phyloP scores from a whole-genome alignment of 2,113 vertebrate genomes.

The Leptodactylus fuscus region DNA sequence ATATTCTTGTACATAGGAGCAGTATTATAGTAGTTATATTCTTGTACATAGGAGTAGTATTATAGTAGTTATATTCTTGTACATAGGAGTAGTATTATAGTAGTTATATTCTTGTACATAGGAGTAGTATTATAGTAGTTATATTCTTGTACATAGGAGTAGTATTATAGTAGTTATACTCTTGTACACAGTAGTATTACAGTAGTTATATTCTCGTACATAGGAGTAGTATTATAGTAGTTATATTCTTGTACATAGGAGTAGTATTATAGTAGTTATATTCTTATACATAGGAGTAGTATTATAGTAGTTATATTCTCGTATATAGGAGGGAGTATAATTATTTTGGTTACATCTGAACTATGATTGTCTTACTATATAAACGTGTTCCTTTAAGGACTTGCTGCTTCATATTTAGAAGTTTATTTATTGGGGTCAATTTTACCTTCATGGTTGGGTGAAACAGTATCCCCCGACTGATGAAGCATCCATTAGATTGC shows the following conservation, averaged over 20 bases:
- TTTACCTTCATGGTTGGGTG: conserved; percentile 83
- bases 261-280: conserved; percentile 15
- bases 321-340: background rate
- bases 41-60: conserved; percentile 8
- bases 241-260: background rate
- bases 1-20: background rate
- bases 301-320: conserved; percentile 19
- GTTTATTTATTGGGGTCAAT: too few relatives aligned
- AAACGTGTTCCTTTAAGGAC: too few relatives aligned
- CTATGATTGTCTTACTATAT: too few relatives aligned
- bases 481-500: conserved; percentile 75
- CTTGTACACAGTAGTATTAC: background rate
- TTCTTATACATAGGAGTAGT: background rate
- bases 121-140: conserved; percentile 7
- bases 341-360: background rate
- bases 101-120: background rate
- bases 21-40: background rate
- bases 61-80: conserved; percentile 12
- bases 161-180: conserved; percentile 16
- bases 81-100: background rate
- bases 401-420: too few relatives aligned
- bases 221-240: background rate
- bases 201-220: conserved; percentile 18
- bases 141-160: background rate
- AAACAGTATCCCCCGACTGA: conserved; percentile 78